A percentile compares a stretch with the other conserved stretches of the same genome.
Evolutionary conservation across 2,888 invertebrate genomes (phyloP).

Genomic region (Drosophila lacicola): DNA sequence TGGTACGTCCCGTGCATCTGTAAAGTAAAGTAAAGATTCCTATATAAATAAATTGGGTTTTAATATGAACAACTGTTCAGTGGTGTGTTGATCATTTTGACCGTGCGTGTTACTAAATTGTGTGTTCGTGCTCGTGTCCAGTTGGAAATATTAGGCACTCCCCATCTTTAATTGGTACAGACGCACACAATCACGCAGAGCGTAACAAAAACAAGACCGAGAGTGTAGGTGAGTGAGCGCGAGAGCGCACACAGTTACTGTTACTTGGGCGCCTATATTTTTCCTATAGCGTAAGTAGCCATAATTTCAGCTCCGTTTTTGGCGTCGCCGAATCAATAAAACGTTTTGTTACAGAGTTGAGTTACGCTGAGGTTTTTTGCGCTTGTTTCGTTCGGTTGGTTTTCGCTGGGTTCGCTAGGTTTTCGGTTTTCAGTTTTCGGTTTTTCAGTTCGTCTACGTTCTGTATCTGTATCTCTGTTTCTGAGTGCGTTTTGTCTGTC

Average conservation of each 20-base stretch:
- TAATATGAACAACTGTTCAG: background rate
- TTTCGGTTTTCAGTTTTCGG: slow-evolving; percentile 44
- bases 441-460: slow-evolving; percentile 45
- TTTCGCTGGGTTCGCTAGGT: slow-evolving; percentile 40
- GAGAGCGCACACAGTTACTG: slow-evolving; percentile 29
- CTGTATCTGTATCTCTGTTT: slow-evolving; percentile 57
- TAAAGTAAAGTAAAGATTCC: too few relatives aligned
- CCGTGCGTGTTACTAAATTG: background rate
- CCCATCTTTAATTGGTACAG: slow-evolving; percentile 33
- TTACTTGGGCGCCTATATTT: slow-evolving; percentile 41
- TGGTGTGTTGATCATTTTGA: background rate
- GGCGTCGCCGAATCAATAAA: slow-evolving; percentile 73
- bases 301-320: slow-evolving; percentile 69
- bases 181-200: slow-evolving; percentile 14
- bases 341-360: slow-evolving; percentile 61
- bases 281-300: slow-evolving; percentile 61
- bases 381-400: slow-evolving; percentile 62
- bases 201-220: slow-evolving; percentile 18
- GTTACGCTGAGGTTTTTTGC: slow-evolving; percentile 72
- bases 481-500: slow-evolving; percentile 51
- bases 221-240: slow-evolving; percentile 9
- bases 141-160: background rate
- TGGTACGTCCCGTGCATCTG: too few relatives aligned
- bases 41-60: too few relatives aligned
- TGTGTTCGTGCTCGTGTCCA: background rate